Conservation (phyloP, 2,113 vertebrate genomes). For the Mustelus asterias region DNA sequence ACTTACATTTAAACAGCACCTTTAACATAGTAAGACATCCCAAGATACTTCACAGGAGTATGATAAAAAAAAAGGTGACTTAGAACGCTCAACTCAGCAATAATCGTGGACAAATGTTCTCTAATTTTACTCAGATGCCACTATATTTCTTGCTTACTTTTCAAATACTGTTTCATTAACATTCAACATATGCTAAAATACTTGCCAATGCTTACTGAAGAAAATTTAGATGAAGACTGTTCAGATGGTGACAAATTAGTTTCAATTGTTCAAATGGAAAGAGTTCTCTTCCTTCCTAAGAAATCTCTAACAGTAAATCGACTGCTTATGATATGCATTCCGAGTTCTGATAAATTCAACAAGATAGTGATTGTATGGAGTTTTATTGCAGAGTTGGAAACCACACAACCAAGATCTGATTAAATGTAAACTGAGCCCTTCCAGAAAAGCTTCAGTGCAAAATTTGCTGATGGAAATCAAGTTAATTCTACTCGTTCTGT, state of each 20-base stretch:
- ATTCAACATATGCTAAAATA: background rate
- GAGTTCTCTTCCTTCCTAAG: background rate
- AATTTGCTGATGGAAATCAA: background rate
- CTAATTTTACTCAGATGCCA: background rate
- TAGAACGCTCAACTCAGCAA: background rate
- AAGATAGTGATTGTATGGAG: background rate
- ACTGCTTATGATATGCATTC: background rate
- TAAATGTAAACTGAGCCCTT: background rate
- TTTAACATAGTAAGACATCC: too few relatives aligned
- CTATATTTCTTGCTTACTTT: background rate
- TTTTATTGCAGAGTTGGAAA: background rate
- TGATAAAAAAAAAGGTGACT: too few relatives aligned
- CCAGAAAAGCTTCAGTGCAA: background rate
- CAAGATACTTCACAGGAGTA: too few relatives aligned
- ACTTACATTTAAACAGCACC: too few relatives aligned
- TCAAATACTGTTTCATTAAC: background rate
- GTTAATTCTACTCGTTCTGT: background rate
- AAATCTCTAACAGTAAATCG: background rate
- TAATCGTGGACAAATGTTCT: background rate
- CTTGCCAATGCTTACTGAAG: background rate
- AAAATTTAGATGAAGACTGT: background rate
- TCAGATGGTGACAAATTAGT: background rate
- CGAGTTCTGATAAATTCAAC: background rate
- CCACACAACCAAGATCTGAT: background rate
- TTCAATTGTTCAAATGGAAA: background rate